Base-by-base conservation (phyloP, 2,888 invertebrate genomes). In the Nycteola revayana region DNA sequence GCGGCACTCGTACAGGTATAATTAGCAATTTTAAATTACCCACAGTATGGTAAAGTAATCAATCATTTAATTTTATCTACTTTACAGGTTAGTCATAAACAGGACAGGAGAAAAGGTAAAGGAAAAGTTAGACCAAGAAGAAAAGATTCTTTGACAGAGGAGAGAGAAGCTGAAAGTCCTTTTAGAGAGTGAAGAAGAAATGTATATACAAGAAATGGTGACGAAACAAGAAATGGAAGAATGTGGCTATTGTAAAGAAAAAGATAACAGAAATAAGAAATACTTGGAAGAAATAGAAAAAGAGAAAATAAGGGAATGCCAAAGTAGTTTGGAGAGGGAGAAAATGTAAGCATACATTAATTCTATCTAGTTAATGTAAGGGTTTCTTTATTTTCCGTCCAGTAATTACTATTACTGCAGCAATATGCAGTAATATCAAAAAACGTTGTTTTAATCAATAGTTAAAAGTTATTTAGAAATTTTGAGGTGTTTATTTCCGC, bases 311-410 rank as follows among this genome's bases (percentile, higher is more conserved):
- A 65, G 66, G 30, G 74, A 75, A 25, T 86, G 85, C 49, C 66
- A 79, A 30, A 84, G 73, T 38, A 84, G 85, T 10, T 64, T 87
- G 32, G 84, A 85, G 45, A 77, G 80, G 27, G 81, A 87, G 32
- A 81, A 81, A 65, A 77, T 86, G 87, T 86, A 42, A 73, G 78
- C n/a, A n/a, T n/a, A n/a, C n/a, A n/a, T n/a, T n/a, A n/a, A n/a
- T n/a, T n/a, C n/a, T n/a, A n/a, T n/a, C n/a, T n/a, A n/a, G n/a
- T n/a, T n/a, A n/a, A n/a, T n/a, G n/a, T n/a, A n/a, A n/a, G n/a
- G n/a, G n/a, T n/a, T n/a, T n/a, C n/a, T n/a, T n/a, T n/a, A n/a
- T n/a, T n/a, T n/a, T n/a, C n/a, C n/a, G n/a, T n/a, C n/a, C n/a
- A n/a, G n/a, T n/a, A n/a, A n/a, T n/a, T n/a, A n/a, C n/a, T n/a